Conservation (phyloP, 2,797 vertebrate species). For the Sus cebifrons region DNA sequence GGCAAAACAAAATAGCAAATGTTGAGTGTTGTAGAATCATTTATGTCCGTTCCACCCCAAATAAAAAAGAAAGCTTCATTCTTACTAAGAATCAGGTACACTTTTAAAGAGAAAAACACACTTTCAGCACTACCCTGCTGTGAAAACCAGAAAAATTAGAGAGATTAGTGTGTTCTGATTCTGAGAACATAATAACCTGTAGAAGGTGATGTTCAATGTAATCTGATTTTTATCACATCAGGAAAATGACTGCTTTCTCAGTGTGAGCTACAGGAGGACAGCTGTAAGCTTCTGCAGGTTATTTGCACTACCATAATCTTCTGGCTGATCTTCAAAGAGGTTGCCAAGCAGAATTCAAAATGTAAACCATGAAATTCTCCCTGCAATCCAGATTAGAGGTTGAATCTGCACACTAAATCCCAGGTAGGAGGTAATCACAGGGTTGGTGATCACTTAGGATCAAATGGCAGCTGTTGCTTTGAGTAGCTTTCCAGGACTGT, state of each 20-base stretch:
- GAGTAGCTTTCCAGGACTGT: not conserved
- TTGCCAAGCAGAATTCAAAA: slow-evolving; percentile 49
- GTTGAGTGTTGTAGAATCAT: not conserved
- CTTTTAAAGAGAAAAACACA: not conserved
- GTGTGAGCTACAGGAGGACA: not conserved
- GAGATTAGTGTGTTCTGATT: not conserved
- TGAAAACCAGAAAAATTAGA: not conserved
- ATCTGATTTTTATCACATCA: not conserved
- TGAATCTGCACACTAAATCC: not conserved
- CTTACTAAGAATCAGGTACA: not conserved
- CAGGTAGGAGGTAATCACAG: not conserved
- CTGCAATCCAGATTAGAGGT: not conserved
- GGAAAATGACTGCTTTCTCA: not conserved
- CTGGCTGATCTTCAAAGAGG: slow-evolving; percentile 70
- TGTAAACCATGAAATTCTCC: slow-evolving; percentile 37
- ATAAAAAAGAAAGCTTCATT: not conserved
- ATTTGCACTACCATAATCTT: not conserved
- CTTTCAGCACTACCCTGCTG: not conserved
- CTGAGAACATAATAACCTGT: not conserved
- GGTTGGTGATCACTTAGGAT: not conserved
- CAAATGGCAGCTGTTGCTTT: not conserved
- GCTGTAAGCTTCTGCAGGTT: not conserved
- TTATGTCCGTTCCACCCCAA: not conserved
- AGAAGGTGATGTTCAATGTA: not conserved
- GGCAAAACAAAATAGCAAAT: not conserved